These are phyloP conservation scores for Lordiphosa andalusiaca DNA, from an alignment of 2,888 invertebrate genomes.

Conservation along the genomic window DNA sequence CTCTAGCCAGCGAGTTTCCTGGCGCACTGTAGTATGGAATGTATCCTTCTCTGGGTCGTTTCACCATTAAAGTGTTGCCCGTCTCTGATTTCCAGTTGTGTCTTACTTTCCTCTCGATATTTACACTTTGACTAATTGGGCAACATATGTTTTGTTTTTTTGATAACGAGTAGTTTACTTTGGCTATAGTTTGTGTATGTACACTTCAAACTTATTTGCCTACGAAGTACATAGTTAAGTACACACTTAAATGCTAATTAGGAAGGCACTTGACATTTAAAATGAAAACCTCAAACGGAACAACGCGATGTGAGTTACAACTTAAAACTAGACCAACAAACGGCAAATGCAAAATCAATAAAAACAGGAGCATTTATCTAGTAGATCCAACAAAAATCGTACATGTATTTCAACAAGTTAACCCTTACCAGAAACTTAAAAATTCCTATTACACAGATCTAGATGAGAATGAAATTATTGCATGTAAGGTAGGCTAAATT, in stretches of 20 bases:
- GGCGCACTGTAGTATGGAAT: too few relatives aligned
- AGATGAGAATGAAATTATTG: slow-evolving; percentile 1
- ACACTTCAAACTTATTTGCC: slow-evolving; percentile 22
- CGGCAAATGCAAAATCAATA: slow-evolving; percentile 4
- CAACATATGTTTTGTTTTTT: slow-evolving; percentile 15
- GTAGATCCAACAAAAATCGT: not conserved
- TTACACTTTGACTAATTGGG: slow-evolving; percentile 52
- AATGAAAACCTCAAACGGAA: slow-evolving; percentile 49
- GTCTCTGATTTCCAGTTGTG: not conserved
- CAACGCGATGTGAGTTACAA: slow-evolving; percentile 15
- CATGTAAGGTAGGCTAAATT: not conserved
- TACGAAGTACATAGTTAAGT: slow-evolving; percentile 11
- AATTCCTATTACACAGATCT: slow-evolving; percentile 2
- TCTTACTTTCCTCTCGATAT: slow-evolving; percentile 25
- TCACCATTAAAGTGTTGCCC: too few relatives aligned
- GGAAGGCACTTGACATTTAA: slow-evolving; percentile 69
- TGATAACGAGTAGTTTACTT: slow-evolving; percentile 9
- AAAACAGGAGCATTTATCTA: not conserved
- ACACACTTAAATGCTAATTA: slow-evolving; percentile 58
- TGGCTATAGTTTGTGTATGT: slow-evolving; percentile 25
- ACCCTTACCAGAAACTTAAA: not conserved
- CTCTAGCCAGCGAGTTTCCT: too few relatives aligned
- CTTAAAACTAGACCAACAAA: slow-evolving; percentile 4
- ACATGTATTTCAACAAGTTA: not conserved
- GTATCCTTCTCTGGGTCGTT: too few relatives aligned